These are phyloP conservation scores for Epinotia nisella DNA, from an alignment of 2,888 invertebrate species.

Conservation along the genomic window DNA sequence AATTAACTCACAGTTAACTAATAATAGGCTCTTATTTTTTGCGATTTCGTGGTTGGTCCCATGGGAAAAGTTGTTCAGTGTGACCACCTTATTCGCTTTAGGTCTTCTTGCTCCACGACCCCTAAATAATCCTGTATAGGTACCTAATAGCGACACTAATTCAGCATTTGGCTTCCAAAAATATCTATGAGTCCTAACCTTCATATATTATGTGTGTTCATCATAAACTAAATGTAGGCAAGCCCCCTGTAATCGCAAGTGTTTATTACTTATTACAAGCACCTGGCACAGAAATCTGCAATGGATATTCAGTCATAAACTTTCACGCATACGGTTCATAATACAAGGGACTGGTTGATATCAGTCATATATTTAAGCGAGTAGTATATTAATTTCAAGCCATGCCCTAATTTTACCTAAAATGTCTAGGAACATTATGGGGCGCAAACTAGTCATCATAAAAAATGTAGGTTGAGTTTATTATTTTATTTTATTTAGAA, in stretches of 20 bases:
- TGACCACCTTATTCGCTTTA: too few relatives aligned
- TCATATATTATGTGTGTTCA: neutral
- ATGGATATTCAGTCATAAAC: neutral
- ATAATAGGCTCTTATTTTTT: too few relatives aligned
- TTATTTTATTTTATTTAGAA: too few relatives aligned
- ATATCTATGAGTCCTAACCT: neutral
- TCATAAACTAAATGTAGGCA: neutral
- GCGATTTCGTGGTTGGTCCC: too few relatives aligned
- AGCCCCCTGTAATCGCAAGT: neutral
- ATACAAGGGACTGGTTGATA: neutral
- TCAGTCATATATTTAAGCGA: neutral
- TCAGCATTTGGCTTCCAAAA: neutral
- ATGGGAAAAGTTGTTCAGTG: too few relatives aligned
- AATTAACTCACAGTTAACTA: too few relatives aligned
- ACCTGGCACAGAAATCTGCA: neutral
- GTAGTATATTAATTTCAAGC: neutral
- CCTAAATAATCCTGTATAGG: too few relatives aligned
- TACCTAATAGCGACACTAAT: too few relatives aligned
- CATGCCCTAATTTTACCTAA: neutral
- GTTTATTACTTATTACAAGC: too few relatives aligned
- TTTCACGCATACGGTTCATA: neutral
- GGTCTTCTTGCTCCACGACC: too few relatives aligned
- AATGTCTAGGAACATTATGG: neutral
- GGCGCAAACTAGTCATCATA: neutral
- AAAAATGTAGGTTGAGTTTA: too few relatives aligned